Base-by-base conservation (phyloP, 2,888 invertebrate genomes). In the Yponomeuta sedellus region DNA sequence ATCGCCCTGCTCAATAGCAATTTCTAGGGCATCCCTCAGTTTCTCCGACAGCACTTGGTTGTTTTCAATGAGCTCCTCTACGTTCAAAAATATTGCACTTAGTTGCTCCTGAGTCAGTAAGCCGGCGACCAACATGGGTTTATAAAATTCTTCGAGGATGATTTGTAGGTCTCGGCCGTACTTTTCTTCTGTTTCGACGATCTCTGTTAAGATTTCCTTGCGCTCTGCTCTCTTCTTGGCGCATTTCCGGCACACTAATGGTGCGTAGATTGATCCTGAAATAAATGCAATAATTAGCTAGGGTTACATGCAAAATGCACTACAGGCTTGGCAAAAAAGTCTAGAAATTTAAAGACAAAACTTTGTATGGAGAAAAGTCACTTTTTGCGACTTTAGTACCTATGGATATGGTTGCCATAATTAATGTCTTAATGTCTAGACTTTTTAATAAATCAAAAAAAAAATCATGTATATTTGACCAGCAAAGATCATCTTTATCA, bases 161-260 rank as follows among this genome's bases (percentile, higher is more conserved):
- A 98, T 98, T 80, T 96, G 95, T 74, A 98, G 91, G 84, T 98
- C 98, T 66, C 98, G 93, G 22, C 98, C 97, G 80, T 98, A 98
- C 78, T 98, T 98, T 79, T 97, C 95, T 87, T 98, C 98, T 1
- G 98, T 98, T 86, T 98, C 98, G 5, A 98, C 96, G 69, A 98
- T 97, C 92, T 98, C 98, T 4, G 96, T 96, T 65, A 98, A 96
- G 52, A 98, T 98, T 91, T 98, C 98, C 78, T 97, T 97, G 66
- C 98, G 93, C 81, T 98, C 98, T 10, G 96, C 94, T 67, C 98
- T 93, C 77, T 96, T 96, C 79, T 97, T 96, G 68, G 94, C 93
- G 82, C 98, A 98, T 81, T 97, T 97, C 70, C 96, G 93, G 83
- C 98, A 98, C 44, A 97, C 94, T 69, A 96, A 86, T 0, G 96